These are phyloP conservation scores for Smittia sp. DNA, from an alignment of 2,888 invertebrate genomes.

Conservation along the genomic window DNA sequence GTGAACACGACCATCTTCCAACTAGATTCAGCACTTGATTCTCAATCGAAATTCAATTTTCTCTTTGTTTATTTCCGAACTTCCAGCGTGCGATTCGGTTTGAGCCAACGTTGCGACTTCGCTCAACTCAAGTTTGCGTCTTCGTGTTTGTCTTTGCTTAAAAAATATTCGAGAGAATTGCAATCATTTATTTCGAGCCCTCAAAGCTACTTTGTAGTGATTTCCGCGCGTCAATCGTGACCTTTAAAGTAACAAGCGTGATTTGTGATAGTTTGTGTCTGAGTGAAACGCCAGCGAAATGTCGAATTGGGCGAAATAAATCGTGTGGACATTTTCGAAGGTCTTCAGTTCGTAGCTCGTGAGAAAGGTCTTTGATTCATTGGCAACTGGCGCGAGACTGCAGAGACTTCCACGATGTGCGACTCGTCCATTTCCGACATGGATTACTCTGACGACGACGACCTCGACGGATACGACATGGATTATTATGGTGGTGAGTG, in stretches of 20 bases:
- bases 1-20: slow-evolving; percentile 92
- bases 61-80: no score
- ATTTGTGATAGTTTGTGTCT: neutral
- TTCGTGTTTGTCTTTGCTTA: no score
- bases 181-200: no score
- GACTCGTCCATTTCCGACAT: slow-evolving; percentile 73
- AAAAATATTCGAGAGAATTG: no score
- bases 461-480: slow-evolving; percentile 35
- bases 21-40: no score
- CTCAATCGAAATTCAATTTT: no score
- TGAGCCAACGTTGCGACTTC: no score
- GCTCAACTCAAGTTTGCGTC: no score
- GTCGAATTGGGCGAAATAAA: neutral
- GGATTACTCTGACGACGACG: slow-evolving; percentile 83
- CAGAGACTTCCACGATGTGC: neutral
- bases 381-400: neutral
- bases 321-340: neutral
- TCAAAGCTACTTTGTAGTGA: no score
- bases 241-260: no score
- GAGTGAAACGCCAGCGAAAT: neutral
- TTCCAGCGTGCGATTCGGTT: no score
- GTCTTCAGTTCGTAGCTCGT: slow-evolving; percentile 5
- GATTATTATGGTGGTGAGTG: slow-evolving; percentile 36
- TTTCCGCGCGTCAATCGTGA: no score
- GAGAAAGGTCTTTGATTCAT: slow-evolving; percentile 5